Conservation (phyloP, 2,797 vertebrate species). For the Choloepus didactylus region DNA sequence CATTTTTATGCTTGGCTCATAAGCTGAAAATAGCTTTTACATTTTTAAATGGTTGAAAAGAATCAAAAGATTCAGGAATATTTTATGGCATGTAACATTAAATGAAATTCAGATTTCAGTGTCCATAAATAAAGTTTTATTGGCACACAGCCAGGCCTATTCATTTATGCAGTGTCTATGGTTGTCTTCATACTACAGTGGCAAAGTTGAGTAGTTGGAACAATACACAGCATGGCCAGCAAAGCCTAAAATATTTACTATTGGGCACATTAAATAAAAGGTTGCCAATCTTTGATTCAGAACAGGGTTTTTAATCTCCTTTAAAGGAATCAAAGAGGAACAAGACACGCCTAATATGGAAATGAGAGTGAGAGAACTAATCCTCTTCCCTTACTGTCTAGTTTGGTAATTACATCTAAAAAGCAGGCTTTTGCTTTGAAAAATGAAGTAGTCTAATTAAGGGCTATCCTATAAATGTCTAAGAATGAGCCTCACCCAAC, state of each 20-base stretch:
- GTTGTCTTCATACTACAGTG: not conserved
- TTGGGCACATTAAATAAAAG: not conserved
- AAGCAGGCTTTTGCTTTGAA: not conserved
- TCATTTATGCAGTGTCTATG: not conserved
- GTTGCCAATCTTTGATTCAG: not conserved
- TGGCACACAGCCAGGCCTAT: not conserved
- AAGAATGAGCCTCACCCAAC: not conserved
- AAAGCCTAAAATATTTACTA: not conserved
- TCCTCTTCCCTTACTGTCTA: not conserved
- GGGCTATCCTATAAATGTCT: not conserved
- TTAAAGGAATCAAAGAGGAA: not conserved
- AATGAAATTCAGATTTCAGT: not conserved
- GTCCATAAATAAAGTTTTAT: not conserved
- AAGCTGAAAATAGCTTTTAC: not conserved
- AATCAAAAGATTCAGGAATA: not conserved
- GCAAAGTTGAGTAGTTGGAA: not conserved
- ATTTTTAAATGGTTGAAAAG: not conserved
- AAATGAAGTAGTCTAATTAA: not conserved
- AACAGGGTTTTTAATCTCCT: not conserved
- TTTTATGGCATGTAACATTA: not conserved
- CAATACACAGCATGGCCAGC: not conserved
- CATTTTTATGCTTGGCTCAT: not conserved
- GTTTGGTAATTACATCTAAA: not conserved
- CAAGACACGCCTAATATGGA: not conserved
- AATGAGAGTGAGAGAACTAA: not conserved